Conservation (phyloP, 2,797 vertebrate species). For the Falco columbarius region DNA sequence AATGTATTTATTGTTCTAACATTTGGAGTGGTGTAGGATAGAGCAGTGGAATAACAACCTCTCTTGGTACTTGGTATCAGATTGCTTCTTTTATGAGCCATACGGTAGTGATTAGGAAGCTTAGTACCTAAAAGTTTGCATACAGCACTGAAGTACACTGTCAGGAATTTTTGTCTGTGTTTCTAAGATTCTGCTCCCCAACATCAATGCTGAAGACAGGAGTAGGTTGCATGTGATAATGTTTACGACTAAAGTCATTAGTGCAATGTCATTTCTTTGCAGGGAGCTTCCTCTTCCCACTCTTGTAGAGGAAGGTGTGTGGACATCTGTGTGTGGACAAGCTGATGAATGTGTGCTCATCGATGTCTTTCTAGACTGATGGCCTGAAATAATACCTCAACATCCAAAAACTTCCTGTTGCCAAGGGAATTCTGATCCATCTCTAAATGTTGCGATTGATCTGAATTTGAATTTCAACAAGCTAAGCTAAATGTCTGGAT, state of each 20-base stretch:
- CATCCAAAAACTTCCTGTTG: not conserved
- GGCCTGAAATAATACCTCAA: not conserved
- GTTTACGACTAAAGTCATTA: not conserved
- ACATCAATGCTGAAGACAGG: not conserved
- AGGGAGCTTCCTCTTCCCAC: not conserved
- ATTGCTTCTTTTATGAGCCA: constrained; percentile 69
- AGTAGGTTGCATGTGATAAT: not conserved
- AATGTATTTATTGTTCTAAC: constrained; percentile 68
- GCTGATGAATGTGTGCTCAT: not conserved
- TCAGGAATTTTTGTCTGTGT: not conserved
- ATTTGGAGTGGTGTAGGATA: constrained; percentile 34
- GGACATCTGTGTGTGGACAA: not conserved
- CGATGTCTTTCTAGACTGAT: not conserved
- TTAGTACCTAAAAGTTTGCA: constrained; percentile 38
- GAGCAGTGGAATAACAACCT: constrained; percentile 45
- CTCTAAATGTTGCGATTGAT: not conserved
- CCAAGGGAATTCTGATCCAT: not conserved
- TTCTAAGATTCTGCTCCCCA: not conserved
- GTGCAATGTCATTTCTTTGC: not conserved
- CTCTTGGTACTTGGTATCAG: constrained; percentile 28
- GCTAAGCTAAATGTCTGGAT: not conserved
- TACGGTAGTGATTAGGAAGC: constrained; percentile 66
- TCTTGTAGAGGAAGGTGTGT: not conserved
- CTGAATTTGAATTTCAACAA: not conserved
- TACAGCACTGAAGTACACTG: not conserved